phyloP scores from a whole-genome alignment of 2,888 invertebrate species.

The Allolobophora icterica region DNA sequence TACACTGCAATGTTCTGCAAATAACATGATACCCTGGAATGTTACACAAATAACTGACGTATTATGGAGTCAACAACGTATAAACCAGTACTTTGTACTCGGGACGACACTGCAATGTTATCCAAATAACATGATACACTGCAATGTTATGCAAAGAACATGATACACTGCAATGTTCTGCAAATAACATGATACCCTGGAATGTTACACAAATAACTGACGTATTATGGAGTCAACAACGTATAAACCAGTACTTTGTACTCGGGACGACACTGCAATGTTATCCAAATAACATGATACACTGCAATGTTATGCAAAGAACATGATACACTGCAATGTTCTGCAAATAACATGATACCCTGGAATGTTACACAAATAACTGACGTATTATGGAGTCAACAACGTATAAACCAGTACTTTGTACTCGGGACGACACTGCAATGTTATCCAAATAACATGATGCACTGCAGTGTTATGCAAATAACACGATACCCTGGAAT shows the following conservation, averaged over 20 bases:
- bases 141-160: not conserved
- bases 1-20: conserved; percentile 72
- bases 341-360: not conserved
- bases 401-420: conserved; percentile 96
- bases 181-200: not conserved
- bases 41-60: conserved; percentile 74
- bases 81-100: conserved; percentile 96
- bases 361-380: conserved; percentile 62
- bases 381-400: conserved; percentile 98
- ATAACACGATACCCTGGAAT: no score
- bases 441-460: no score
- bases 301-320: conserved; percentile 14
- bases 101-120: conserved; percentile 80
- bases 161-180: conserved; percentile 72
- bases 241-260: conserved; percentile 97
- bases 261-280: conserved; percentile 86
- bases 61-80: conserved; percentile 99
- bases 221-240: conserved; percentile 98
- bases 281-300: conserved; percentile 22
- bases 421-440: conserved; percentile 93
- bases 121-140: conserved; percentile 18
- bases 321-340: conserved; percentile 72
- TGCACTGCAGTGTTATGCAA: no score
- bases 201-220: conserved; percentile 71
- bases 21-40: not conserved